Conservation (phyloP, 2,797 vertebrate genomes). For the Labroides dimidiatus region DNA sequence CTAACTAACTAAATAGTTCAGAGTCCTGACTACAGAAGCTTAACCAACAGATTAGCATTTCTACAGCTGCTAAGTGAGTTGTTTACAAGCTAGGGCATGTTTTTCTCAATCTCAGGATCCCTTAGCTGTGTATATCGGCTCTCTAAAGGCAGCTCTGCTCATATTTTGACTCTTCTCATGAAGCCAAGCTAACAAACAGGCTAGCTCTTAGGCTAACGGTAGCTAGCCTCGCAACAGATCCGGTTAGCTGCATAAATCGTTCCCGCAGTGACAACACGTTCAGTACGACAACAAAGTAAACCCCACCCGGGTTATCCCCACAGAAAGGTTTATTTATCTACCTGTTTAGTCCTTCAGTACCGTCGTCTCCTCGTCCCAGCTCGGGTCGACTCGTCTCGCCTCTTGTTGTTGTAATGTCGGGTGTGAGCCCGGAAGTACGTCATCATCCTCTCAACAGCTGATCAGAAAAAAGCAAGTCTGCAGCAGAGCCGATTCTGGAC, state of each 20-base stretch:
- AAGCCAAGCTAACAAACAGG: conserved; percentile 5
- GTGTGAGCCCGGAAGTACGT: conserved; percentile 74
- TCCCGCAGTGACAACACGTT: conserved; percentile 18
- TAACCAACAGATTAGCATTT: accelerated
- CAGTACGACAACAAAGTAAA: accelerated
- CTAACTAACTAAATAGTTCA: neutral
- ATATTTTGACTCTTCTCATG: conserved; percentile 9
- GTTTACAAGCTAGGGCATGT: no score
- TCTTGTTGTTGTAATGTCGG: conserved; percentile 74
- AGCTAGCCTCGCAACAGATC: conserved; percentile 11
- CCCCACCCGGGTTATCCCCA: accelerated
- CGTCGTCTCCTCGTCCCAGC: conserved; percentile 17
- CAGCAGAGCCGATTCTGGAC: no score
- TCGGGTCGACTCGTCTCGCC: conserved; percentile 17
- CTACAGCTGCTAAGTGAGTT: no score
- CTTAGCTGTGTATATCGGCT: neutral
- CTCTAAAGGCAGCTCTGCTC: neutral
- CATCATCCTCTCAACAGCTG: conserved; percentile 51
- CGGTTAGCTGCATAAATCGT: accelerated
- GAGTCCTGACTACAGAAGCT: neutral
- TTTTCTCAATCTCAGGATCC: no score
- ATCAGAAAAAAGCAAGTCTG: neutral
- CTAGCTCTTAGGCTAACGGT: conserved; percentile 61
- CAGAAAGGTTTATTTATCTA: neutral
- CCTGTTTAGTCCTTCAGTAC: conserved; percentile 2